These are phyloP conservation scores for Xestia xanthographa DNA, from an alignment of 2,888 invertebrate genomes.

Conservation along the genomic window DNA sequence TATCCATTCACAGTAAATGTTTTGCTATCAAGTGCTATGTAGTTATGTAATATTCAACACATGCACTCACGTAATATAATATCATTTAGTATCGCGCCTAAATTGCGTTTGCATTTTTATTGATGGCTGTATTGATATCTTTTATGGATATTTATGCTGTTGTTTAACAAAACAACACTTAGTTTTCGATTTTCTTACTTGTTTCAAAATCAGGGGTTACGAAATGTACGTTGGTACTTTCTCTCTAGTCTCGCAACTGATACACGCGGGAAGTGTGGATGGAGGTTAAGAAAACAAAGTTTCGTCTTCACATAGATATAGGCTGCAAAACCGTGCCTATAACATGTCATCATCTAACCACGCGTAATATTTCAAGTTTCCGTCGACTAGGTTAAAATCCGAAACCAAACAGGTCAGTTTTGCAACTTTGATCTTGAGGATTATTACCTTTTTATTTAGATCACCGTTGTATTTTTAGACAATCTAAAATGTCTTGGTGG, in stretches of 20 bases:
- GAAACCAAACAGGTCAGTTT: conserved; percentile 65
- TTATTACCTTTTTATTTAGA: conserved; percentile 47
- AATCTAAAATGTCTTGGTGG: neutral
- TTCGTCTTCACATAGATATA: conserved; percentile 78
- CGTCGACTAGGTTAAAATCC: conserved; percentile 50
- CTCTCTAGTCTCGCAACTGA: conserved; percentile 86
- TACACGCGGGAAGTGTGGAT: conserved; percentile 79
- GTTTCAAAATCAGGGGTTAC: conserved; percentile 82
- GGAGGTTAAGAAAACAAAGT: conserved; percentile 89
- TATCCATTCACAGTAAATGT: conserved; percentile 55
- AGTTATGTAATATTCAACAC: conserved; percentile 60
- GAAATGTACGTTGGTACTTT: conserved; percentile 84
- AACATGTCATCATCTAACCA: conserved; percentile 66
- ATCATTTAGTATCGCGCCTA: conserved; percentile 54
- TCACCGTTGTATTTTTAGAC: neutral
- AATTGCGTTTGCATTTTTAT: conserved; percentile 64
- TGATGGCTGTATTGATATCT: conserved; percentile 65
- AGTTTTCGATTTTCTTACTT: conserved; percentile 80
- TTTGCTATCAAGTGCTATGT: conserved; percentile 53
- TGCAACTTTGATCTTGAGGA: conserved; percentile 60
- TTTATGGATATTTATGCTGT: conserved; percentile 62
- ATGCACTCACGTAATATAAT: conserved; percentile 59
- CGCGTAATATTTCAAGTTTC: conserved; percentile 60
- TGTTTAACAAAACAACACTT: conserved; percentile 63
- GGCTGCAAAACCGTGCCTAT: conserved; percentile 74